Conservation (phyloP, 1,140 invertebrate species). For the Drosophila punjabiensis region DNA sequence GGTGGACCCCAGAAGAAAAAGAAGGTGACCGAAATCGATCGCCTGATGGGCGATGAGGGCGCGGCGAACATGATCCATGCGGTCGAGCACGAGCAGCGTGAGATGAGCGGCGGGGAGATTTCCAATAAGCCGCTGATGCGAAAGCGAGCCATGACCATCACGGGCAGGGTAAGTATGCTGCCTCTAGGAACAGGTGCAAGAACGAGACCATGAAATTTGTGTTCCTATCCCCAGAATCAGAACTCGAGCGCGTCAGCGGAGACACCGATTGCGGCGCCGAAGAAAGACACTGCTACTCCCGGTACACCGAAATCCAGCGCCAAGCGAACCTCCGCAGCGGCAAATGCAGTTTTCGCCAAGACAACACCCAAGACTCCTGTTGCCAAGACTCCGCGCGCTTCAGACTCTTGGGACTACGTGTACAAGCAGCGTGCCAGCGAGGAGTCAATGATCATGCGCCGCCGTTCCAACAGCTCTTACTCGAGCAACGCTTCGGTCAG, state of each 20-base stretch:
- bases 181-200: background rate
- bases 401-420: conserved; percentile 87
- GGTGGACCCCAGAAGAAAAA: conserved; percentile 85
- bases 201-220: background rate
- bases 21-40: conserved; percentile 90
- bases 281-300: conserved; percentile 84
- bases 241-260: conserved; percentile 13
- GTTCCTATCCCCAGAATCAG: background rate
- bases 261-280: conserved; percentile 8
- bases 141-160: conserved; percentile 85
- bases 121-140: conserved; percentile 86
- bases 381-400: conserved; percentile 85
- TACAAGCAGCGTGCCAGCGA: conserved; percentile 87
- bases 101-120: conserved; percentile 61
- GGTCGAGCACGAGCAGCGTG: conserved; percentile 87
- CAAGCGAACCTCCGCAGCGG: conserved; percentile 8
- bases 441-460: conserved; percentile 91
- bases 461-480: conserved; percentile 93
- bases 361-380: background rate
- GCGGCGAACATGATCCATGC: conserved; percentile 94
- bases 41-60: conserved; percentile 92
- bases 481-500: conserved; percentile 89
- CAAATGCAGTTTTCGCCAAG: conserved; percentile 39
- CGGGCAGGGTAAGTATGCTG: conserved; percentile 83
- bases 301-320: conserved; percentile 5